phyloP scores from a whole-genome alignment of 2,888 invertebrate genomes.

The Lasius platythorax region DNA sequence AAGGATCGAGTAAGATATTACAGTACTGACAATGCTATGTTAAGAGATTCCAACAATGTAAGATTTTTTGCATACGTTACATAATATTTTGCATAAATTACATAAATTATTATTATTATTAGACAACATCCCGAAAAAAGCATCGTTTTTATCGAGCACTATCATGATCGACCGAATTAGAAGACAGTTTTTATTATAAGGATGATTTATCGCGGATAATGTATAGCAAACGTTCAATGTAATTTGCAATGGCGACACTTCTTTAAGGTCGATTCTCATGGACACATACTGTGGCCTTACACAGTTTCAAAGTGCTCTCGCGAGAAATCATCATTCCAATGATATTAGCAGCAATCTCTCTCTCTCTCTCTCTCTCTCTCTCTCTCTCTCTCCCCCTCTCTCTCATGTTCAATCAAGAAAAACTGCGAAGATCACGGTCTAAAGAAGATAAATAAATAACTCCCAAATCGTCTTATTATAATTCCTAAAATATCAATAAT shows the following conservation, averaged over 20 bases:
- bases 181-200: slow-evolving; percentile 5
- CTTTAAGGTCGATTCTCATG: slow-evolving; percentile 73
- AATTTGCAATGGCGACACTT: slow-evolving; percentile 67
- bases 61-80: background rate
- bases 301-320: slow-evolving; percentile 63
- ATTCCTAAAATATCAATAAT: background rate
- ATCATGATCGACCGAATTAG: background rate
- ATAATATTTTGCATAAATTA: background rate
- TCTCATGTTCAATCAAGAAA: slow-evolving; percentile 49
- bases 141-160: slow-evolving; percentile 14
- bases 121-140: background rate
- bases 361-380: background rate
- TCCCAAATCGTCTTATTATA: background rate
- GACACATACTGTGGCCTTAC: slow-evolving; percentile 73
- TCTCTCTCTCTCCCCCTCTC: no score
- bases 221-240: slow-evolving; percentile 50
- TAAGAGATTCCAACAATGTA: background rate
- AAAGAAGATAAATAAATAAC: slow-evolving; percentile 43
- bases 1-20: slow-evolving; percentile 9
- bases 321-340: slow-evolving; percentile 53
- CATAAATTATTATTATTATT: slow-evolving; percentile 23
- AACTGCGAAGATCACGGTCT: slow-evolving; percentile 73
- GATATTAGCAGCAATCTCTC: slow-evolving; percentile 50
- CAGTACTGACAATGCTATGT: background rate
- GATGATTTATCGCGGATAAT: slow-evolving; percentile 52